A percentile compares a stretch with the other conserved stretches of the same genome.
These are phyloP conservation scores for rat (Rattus norvegicus) DNA, from an alignment of 2,113 vertebrate genomes.

Conservation along the genomic window GRCr8 NC_086019.1:155384501-155385000, in stretches of 20 bases:
- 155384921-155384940: background rate
- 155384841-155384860: background rate
- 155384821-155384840: background rate
- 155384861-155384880: background rate
- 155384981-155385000: background rate
- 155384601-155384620: background rate
- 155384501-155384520: background rate
- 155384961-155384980: background rate
- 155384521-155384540: background rate
- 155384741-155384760: background rate
- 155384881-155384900: background rate
- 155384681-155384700: background rate
- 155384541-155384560: background rate
- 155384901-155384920: background rate
- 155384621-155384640: background rate
- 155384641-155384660: background rate
- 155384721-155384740: background rate
- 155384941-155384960: background rate
- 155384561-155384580: background rate
- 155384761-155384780: background rate
- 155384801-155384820: background rate
- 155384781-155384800: no score
- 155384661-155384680: background rate
- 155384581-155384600: background rate
- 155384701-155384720: background rate